Percentiles rank a stretch among this genome's conserved stretches.
Conservation (phyloP, 2,113 vertebrate genomes). For the Pyrgilauda ruficollis region DNA sequence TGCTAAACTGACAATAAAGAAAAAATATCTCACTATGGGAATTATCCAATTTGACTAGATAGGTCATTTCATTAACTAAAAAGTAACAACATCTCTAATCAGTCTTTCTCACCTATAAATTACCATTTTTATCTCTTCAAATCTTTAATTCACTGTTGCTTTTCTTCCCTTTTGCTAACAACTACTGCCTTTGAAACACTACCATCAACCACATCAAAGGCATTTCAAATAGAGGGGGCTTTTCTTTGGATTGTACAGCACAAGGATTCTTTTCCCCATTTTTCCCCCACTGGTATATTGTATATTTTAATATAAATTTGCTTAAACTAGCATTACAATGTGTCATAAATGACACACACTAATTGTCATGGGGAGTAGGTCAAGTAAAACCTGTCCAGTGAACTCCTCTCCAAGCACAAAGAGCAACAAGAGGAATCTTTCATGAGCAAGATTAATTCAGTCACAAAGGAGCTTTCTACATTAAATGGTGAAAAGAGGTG, state of each 20-base stretch:
- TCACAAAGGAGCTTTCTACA: background rate
- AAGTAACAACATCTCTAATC: constrained; percentile 31
- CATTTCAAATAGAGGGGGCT: background rate
- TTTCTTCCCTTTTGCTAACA: constrained; percentile 17
- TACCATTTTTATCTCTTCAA: constrained; percentile 12
- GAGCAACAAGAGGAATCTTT: background rate
- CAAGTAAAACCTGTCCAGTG: background rate
- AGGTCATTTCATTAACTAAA: constrained; percentile 55
- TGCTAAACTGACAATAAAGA: constrained; percentile 43
- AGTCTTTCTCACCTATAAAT: constrained; percentile 28
- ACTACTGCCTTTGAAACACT: constrained; percentile 1
- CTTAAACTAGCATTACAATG: background rate
- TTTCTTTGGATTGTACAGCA: background rate
- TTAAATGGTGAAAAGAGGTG: background rate
- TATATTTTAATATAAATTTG: background rate
- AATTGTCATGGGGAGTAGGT: background rate
- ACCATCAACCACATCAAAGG: background rate
- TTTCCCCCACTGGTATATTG: background rate
- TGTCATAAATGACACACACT: background rate
- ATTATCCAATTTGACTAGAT: constrained; percentile 11
- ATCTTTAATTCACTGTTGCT: constrained; percentile 42
- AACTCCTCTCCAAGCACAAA: background rate
- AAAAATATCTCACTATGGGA: background rate
- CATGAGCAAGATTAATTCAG: background rate
- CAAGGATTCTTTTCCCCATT: background rate